Evolutionary conservation across 2,113 vertebrate genomes (phyloP).

Genomic region (Pelusios castaneus): DNA sequence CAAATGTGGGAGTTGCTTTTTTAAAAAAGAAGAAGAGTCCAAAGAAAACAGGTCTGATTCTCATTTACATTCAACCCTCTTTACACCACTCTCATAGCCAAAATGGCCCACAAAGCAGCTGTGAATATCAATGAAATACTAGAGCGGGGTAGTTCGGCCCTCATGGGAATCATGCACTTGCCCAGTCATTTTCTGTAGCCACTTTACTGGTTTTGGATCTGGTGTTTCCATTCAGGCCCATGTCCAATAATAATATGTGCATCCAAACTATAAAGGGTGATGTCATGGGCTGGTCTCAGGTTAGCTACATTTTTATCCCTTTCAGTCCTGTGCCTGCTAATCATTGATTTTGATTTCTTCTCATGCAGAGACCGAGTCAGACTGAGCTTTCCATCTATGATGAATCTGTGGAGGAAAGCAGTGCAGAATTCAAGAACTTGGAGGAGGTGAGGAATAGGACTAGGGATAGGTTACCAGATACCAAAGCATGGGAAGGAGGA

Average conservation of each 20-base stretch:
- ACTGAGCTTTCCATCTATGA: slow-evolving; percentile 75
- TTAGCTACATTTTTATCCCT: background rate
- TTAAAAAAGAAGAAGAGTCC: background rate
- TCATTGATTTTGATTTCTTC: background rate
- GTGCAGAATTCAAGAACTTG: slow-evolving; percentile 76
- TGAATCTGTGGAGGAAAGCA: slow-evolving; percentile 67
- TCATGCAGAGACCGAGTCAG: slow-evolving; percentile 51
- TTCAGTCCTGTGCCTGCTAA: background rate
- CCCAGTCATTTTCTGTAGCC: background rate
- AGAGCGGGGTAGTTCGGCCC: background rate
- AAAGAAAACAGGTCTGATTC: background rate
- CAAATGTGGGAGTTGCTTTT: background rate
- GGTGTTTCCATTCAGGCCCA: background rate
- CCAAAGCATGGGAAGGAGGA: too few relatives aligned
- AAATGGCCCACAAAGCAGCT: background rate
- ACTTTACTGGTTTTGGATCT: background rate
- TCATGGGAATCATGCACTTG: background rate
- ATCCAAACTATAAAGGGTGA: background rate
- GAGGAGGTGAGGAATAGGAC: slow-evolving; percentile 76
- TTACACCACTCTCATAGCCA: background rate
- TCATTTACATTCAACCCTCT: background rate
- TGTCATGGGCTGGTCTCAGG: background rate
- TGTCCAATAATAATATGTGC: background rate
- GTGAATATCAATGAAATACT: background rate
- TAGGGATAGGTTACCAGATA: too few relatives aligned